Conservation (phyloP, 2,888 invertebrate genomes). For the Noctua comes region DNA sequence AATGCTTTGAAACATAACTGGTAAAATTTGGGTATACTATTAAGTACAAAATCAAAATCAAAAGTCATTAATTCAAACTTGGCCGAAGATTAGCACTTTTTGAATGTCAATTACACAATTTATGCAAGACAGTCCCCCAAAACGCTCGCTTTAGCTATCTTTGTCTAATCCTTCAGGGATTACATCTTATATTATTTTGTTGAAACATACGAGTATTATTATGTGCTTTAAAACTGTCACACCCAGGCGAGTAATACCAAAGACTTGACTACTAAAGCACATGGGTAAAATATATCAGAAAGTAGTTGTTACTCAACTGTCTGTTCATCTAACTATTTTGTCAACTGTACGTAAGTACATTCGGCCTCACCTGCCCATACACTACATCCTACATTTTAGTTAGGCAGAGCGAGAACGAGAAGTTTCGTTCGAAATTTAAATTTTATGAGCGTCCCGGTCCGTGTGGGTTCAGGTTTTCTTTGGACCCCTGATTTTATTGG, state of each 20-base stretch:
- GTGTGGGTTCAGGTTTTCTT: constrained; percentile 42
- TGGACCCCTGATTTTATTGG: constrained; percentile 41
- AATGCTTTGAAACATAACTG: neutral
- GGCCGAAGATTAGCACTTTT: no score
- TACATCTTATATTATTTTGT: neutral
- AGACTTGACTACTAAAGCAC: neutral
- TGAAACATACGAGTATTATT: neutral
- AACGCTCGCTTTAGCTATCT: neutral
- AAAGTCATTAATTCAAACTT: no score
- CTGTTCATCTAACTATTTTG: neutral
- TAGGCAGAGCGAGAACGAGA: constrained; percentile 37
- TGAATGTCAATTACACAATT: no score
- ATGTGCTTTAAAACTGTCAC: neutral
- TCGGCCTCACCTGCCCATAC: constrained; percentile 50
- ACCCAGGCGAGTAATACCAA: neutral
- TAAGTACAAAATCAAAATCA: neutral
- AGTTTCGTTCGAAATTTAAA: constrained; percentile 64
- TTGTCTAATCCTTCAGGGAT: neutral
- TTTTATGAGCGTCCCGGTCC: constrained; percentile 54
- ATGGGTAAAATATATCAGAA: neutral
- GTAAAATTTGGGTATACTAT: neutral
- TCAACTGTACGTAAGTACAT: constrained; percentile 39
- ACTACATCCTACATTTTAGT: constrained; percentile 61
- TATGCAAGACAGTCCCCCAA: neutral
- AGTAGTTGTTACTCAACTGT: neutral